Conservation (phyloP, 2,113 vertebrate species). For the Nyctereutes procyonoides region DNA sequence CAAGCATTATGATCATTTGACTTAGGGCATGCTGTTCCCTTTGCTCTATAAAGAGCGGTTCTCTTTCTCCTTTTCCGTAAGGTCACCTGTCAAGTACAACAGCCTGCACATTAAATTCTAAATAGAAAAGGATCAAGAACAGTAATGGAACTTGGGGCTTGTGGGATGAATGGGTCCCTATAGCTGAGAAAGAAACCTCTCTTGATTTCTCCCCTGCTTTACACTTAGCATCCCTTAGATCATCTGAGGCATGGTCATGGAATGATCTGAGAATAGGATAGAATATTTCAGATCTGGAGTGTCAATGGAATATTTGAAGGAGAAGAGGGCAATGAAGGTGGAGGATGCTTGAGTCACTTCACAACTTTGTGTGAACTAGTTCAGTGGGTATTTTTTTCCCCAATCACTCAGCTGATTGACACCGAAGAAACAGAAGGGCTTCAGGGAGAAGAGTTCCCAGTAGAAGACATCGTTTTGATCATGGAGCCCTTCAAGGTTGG, state of each 20-base stretch:
- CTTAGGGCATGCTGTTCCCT: fast-evolving
- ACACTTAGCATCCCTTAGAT: not conserved
- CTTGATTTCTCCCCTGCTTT: not conserved
- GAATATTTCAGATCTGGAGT: not conserved
- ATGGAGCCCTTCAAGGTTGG: not conserved
- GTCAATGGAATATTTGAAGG: not conserved
- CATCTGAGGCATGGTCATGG: too few species aligned
- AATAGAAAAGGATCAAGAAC: not conserved
- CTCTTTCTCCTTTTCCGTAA: not conserved
- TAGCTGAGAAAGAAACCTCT: not conserved
- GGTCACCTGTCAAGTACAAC: not conserved
- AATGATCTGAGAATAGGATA: not conserved
- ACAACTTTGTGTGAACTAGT: not conserved
- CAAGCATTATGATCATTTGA: not conserved
- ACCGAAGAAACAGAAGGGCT: not conserved
- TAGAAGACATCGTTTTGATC: not conserved
- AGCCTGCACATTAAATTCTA: not conserved
- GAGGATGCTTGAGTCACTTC: not conserved
- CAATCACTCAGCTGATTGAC: not conserved
- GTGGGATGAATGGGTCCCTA: too few species aligned
- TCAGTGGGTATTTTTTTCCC: not conserved
- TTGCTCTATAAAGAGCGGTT: not conserved
- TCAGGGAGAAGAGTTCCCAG: not conserved
- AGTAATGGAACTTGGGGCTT: not conserved
- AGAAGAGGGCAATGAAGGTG: not conserved